phyloP scores from a whole-genome alignment of 92 coral and sea anemone genomes.

The Pocillopora meandrina region DNA sequence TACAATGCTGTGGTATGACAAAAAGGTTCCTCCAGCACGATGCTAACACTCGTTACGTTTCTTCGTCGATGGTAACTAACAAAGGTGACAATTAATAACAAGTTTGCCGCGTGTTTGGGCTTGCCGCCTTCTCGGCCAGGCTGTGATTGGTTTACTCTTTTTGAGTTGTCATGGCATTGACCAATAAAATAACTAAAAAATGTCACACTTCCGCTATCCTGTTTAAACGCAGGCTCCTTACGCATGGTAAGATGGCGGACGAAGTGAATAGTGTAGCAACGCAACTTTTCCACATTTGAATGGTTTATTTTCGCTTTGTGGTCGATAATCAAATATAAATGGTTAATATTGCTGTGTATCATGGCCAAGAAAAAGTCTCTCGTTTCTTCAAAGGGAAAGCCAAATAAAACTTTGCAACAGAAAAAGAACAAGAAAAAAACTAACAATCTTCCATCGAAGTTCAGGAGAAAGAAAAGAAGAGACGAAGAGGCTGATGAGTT shows the following conservation, averaged over 20 bases:
- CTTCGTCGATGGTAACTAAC: not conserved
- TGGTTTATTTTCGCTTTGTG: not conserved
- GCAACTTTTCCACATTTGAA: slow-evolving; percentile 4
- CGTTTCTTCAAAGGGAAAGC: slow-evolving; percentile 6
- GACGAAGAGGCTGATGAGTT: slow-evolving; percentile 51
- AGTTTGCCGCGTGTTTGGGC: slow-evolving; percentile 39
- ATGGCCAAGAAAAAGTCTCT: slow-evolving; percentile 58
- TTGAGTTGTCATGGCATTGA: slow-evolving; percentile 6
- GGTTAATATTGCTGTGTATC: too few relatives aligned
- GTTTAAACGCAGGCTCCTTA: not conserved
- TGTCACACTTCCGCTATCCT: not conserved
- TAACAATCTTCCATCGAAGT: slow-evolving; percentile 18
- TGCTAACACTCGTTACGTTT: not conserved
- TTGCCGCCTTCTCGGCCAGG: slow-evolving; percentile 4
- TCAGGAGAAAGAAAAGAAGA: slow-evolving; percentile 45
- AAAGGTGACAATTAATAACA: not conserved
- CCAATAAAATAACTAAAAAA: slow-evolving; percentile 11
- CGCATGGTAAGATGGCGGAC: slow-evolving; percentile 37
- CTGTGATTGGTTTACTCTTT: slow-evolving; percentile 29
- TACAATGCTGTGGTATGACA: not conserved
- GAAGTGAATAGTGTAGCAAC: not conserved
- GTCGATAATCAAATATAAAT: not conserved
- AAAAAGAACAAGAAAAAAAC: slow-evolving; percentile 33
- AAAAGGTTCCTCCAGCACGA: not conserved
- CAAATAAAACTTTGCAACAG: not conserved